phyloP scores from a whole-genome alignment of 2,113 vertebrate species.

The Scopus umbretta region DNA sequence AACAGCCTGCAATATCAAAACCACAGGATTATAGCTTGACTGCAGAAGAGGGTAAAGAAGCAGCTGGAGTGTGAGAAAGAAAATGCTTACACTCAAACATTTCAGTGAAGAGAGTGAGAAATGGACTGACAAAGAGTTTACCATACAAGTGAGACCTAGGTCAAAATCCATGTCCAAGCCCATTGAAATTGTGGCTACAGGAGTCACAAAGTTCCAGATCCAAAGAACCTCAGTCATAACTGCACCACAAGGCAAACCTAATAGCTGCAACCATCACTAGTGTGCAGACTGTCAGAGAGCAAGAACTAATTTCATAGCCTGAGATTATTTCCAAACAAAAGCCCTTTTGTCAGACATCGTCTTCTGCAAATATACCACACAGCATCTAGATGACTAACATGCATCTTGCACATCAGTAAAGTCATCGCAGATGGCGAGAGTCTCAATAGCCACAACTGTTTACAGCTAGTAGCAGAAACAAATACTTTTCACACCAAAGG shows the following conservation, averaged over 20 bases:
- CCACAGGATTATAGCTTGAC: slow-evolving; percentile 55
- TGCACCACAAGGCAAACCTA: background rate
- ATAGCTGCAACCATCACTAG: background rate
- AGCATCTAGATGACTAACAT: background rate
- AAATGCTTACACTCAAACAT: slow-evolving; percentile 41
- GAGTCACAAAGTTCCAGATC: background rate
- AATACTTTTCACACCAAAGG: background rate
- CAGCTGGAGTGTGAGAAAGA: slow-evolving; percentile 41
- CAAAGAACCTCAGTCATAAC: background rate
- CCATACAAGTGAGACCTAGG: background rate
- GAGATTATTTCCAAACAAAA: background rate
- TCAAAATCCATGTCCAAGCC: background rate
- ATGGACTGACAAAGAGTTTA: slow-evolving; percentile 9
- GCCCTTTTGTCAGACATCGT: background rate
- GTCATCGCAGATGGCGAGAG: background rate
- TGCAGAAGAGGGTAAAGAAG: slow-evolving; percentile 41
- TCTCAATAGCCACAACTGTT: background rate
- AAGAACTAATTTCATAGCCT: background rate
- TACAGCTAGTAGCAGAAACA: background rate
- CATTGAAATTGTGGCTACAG: background rate
- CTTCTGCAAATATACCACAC: background rate
- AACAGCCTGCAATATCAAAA: slow-evolving; percentile 59
- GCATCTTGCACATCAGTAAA: background rate
- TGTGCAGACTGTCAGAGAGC: background rate
- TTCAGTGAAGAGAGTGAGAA: slow-evolving; percentile 2